Conservation (phyloP, 2,888 invertebrate genomes). For the Cremastinae sp. region DNA sequence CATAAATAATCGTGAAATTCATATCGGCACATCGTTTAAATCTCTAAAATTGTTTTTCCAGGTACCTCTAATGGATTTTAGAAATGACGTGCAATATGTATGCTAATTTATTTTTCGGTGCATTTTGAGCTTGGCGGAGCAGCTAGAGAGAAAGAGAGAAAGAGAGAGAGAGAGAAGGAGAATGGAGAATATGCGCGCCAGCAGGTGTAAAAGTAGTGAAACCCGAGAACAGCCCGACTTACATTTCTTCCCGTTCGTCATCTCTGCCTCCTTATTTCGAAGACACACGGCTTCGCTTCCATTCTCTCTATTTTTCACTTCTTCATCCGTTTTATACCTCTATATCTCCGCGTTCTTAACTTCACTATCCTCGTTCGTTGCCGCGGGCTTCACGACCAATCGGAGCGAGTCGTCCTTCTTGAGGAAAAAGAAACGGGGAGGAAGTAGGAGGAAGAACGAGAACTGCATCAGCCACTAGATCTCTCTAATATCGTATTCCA, state of each 20-base stretch:
- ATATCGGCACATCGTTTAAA: neutral
- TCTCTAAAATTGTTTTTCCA: neutral
- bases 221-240: conserved; percentile 28
- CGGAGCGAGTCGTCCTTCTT: conserved; percentile 33
- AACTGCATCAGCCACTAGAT: conserved; percentile 35
- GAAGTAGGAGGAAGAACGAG: conserved; percentile 26
- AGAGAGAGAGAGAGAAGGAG: no score
- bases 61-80: conserved; percentile 9
- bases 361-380: no score
- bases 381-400: conserved; percentile 52
- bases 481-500: conserved; percentile 55
- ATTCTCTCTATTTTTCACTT: conserved; percentile 23
- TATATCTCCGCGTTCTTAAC: conserved; percentile 27
- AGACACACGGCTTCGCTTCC: conserved; percentile 4
- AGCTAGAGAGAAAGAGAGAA: no score
- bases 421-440: conserved; percentile 6
- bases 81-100: conserved; percentile 15
- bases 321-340: conserved; percentile 21
- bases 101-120: conserved; percentile 29
- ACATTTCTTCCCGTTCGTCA: neutral
- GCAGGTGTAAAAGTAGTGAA: conserved; percentile 34
- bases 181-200: no score
- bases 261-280: conserved; percentile 12
- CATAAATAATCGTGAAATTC: neutral
- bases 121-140: no score